Conservation (phyloP, 53 echinoderm and acorn worm genomes). For the Patiria pectinifera region DNA sequence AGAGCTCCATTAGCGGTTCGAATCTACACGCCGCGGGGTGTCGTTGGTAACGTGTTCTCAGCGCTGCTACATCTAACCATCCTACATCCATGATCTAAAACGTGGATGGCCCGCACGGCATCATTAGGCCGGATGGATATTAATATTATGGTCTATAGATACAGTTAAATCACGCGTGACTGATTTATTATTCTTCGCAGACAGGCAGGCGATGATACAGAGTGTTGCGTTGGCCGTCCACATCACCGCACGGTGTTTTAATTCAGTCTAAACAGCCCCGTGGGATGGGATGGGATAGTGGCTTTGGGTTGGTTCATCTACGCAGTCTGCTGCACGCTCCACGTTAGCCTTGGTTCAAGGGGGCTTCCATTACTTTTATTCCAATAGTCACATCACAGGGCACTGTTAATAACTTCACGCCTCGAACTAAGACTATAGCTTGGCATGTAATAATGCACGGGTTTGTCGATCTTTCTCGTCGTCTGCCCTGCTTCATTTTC, state of each 20-base stretch:
- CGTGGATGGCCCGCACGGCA: not conserved
- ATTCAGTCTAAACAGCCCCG: not conserved
- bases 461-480: too few species aligned
- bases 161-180: slow-evolving; percentile 35
- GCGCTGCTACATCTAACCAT: not conserved
- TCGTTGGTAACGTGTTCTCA: not conserved
- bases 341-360: too few species aligned
- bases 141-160: slow-evolving; percentile 9
- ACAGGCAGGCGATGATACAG: not conserved
- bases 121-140: not conserved
- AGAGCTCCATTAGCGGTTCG: not conserved
- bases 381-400: too few species aligned
- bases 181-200: slow-evolving; percentile 40
- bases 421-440: too few species aligned
- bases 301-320: not conserved
- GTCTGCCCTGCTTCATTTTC: too few species aligned
- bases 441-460: too few species aligned
- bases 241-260: not conserved
- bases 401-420: too few species aligned
- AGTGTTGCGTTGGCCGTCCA: not conserved
- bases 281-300: not conserved
- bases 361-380: too few species aligned
- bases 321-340: too few species aligned
- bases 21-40: not conserved
- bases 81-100: not conserved